Evolutionary conservation across 1,140 invertebrate genomes (phyloP), one percentile per base, ranked within the genome.

Genomic region (Drosophila bocki): DNA sequence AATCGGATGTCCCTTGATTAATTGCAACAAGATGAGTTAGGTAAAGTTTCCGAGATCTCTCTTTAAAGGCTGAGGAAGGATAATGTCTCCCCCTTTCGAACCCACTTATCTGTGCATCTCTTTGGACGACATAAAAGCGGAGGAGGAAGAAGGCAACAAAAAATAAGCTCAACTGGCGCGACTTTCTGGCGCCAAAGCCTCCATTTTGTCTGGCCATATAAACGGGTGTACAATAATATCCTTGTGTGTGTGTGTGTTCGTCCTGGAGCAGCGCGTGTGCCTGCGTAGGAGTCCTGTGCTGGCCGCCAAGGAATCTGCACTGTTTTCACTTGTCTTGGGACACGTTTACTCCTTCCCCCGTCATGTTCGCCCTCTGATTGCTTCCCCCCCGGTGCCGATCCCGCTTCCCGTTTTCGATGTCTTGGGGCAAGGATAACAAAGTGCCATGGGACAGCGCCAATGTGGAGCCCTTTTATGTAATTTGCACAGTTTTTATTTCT

Each of bases 191-290:
- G 91, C 91, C 91, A 74, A 59, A 64, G 77, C 84, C 77, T 60
- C 87, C 91, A 92, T 92, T 92, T 92, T 91, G 91, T 92, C 85
- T 91, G 82, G 85, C 82, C 78, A 86, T 71, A 91, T 91, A 90
- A 75, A 77, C 53, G 42, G 56, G 70, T 67, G 67, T 58, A 57
- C 65, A 39, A 50, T 78, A 48, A 33, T 19, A 48, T 77, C 22
- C 45, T 33, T 70, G 59, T 59, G 39, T 61, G 37, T 26, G 47
- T 29, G 39, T 44, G 19, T 57, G 35, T 29, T 68, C 33, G 62
- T 70, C 67, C 67, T 64, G 77, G 59, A 63, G 75, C 70, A 63
- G 78, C 70, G 71, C 75, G 81, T 87, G 57, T 75, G 68, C 59
- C 57, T 75, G 90, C 82, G 90, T 90, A 78, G 77, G 90, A 82